Evolutionary conservation across 2,888 invertebrate species (phyloP).

Genomic region (Cetonia aurata): DNA sequence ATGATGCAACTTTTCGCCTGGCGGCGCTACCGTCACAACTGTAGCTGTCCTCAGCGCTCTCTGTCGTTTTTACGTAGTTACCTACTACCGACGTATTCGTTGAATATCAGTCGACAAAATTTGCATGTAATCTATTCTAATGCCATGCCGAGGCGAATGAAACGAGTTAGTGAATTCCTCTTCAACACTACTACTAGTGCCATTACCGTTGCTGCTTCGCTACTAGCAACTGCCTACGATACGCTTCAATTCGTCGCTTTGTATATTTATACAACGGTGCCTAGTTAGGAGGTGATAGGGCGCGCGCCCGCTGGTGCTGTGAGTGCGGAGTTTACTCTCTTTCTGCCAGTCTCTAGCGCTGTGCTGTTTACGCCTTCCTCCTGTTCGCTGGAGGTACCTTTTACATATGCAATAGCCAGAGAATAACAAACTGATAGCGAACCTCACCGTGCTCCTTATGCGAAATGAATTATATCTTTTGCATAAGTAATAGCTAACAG

Average conservation of each 20-base stretch:
- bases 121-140: slow-evolving; percentile 62
- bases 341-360: slow-evolving; percentile 9
- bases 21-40: slow-evolving; percentile 23
- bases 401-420: slow-evolving; percentile 34
- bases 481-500: background rate
- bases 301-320: slow-evolving; percentile 23
- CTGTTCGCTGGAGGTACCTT: background rate
- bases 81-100: slow-evolving; percentile 34
- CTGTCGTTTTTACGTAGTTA: background rate
- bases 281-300: slow-evolving; percentile 50
- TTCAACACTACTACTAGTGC: slow-evolving; percentile 33
- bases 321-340: slow-evolving; percentile 28
- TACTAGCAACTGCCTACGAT: slow-evolving; percentile 30
- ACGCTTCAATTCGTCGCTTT: slow-evolving; percentile 46
- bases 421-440: slow-evolving; percentile 34
- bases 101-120: slow-evolving; percentile 48
- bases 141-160: slow-evolving; percentile 45
- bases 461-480: slow-evolving; percentile 30
- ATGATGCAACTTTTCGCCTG: slow-evolving; percentile 52
- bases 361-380: slow-evolving; percentile 4
- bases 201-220: background rate
- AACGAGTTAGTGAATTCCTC: slow-evolving; percentile 38
- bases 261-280: slow-evolving; percentile 50
- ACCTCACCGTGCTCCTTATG: background rate
- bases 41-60: slow-evolving; percentile 18